These are phyloP conservation scores for Meles meles DNA, from an alignment of 2,113 vertebrate species.

Conservation along the genomic window DNA sequence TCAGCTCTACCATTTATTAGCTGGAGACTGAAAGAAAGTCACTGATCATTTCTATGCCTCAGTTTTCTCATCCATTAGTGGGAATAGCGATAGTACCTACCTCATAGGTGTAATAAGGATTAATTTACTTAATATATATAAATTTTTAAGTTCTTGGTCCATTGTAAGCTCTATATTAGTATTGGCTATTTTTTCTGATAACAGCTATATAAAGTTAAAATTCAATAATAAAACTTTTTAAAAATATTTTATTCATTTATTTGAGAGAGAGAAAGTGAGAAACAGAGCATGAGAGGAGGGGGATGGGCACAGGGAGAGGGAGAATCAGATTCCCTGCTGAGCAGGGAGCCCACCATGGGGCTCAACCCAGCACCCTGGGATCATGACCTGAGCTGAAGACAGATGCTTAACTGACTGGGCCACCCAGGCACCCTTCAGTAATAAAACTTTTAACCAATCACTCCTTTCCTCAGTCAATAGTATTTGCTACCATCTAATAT, in stretches of 20 bases:
- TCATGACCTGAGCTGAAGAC: too few relatives aligned
- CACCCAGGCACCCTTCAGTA: not conserved
- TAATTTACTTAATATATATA: not conserved
- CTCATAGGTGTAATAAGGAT: not conserved
- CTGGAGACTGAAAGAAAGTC: not conserved
- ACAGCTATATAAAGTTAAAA: conserved; percentile 22
- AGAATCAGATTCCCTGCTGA: too few relatives aligned
- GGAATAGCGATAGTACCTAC: not conserved
- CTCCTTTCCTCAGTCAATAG: not conserved
- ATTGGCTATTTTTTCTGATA: not conserved
- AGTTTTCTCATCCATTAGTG: not conserved
- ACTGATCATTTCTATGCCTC: not conserved
- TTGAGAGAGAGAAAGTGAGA: too few relatives aligned
- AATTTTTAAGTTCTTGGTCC: not conserved
- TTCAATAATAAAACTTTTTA: not conserved
- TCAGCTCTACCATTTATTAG: not conserved
- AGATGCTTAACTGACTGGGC: too few relatives aligned
- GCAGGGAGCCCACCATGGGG: too few relatives aligned
- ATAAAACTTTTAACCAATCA: not conserved
- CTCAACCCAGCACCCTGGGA: too few relatives aligned
- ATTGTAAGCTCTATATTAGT: not conserved
- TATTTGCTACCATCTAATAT: not conserved
- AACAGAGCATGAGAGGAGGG: too few relatives aligned
- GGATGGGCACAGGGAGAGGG: too few relatives aligned
- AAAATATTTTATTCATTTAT: too few relatives aligned